Evolutionary conservation across 2,888 invertebrate species (phyloP), one percentile per base, ranked within the genome.

Genomic region (Epirrita christyi): DNA sequence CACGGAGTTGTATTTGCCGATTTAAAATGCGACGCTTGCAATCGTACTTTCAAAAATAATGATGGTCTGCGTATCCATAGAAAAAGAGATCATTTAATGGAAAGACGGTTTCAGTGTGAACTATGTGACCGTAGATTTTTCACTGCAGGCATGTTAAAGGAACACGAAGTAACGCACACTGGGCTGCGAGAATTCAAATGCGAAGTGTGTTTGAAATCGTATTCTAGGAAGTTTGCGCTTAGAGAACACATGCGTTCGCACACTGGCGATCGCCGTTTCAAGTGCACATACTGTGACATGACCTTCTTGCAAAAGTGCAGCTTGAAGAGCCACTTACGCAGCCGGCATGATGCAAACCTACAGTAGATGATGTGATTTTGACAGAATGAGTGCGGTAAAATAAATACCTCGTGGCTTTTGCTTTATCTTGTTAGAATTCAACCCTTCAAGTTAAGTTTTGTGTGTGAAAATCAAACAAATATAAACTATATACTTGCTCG

Each of bases 231-330:
- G 27, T 4, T 6, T 4, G 50, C 13, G n/a, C 32, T 59, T 0
- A 38, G 13, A 10, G 54, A 46, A 14, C 59, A 59, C 27, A 46
- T 54, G 32, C 45, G 54, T 0, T 43, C 43, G 4, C 52, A 52
- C 14, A 44, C 42, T 8, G 37, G 29, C 59, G 88, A 88, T 47
- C 76, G 85, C 36, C 60, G 88, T 37, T 88, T 88, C 37, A 73
- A 81, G 0, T 90, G 90, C 37, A 71, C 76, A 0, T 74, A 85
- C 0, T 90, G 89, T n/a, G 86, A 84, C 0, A 86, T 87, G 56
- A 78, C 85, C 0, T 92, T 89, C 9, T 83, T 88, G 0, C 87
- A 91, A 63, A 88, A 88, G 55, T 89, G 87, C 44, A 88, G 88
- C 59, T 56, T 91, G 9, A 89, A 89, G 51, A 83, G 85, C 0